Base-by-base conservation (phyloP, 2,113 vertebrate genomes). In the Climacteris rufus region DNA sequence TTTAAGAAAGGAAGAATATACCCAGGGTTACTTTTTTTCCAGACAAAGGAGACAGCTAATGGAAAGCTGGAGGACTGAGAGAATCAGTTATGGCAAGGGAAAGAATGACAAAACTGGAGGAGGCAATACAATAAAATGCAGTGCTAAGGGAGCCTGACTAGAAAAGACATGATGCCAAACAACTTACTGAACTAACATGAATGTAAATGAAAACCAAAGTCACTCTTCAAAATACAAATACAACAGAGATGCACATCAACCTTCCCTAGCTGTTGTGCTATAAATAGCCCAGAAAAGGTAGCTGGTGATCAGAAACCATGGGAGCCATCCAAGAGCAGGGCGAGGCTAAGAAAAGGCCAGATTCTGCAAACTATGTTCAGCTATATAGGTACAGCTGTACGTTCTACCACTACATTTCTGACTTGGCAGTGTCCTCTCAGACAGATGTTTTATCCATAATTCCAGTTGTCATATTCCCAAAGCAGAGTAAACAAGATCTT, bases 21-120 rank as follows among this genome's bases (percentile, higher is more conserved):
- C 21, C 70, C 53, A 72, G 49, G 25, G 80, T 89, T 95, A 90
- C 12, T 2, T 64, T 77, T 78, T 82, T 52, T 78, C 80, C 65
- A 89, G 92, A 95, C 85, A 96, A 86, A 93, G 35, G 49, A 92
- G 91, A 92, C 81, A 92, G 80, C 56, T 90, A 95, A 89, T 81
- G 72, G 90, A 97, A 95, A 95, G 57, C 93, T 79, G 86, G 49
- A 96, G 60, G 53, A 96, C 53, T 76, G 44, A 80, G 40, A 59
- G 69, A 82, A 82, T 56, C 69, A 25, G 72, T 52, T 69, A 83
- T 35, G 80, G 49, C 45, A 71, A n/a, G 37, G 24, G 13, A 86
- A 87, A 86, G 68, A 61, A 85, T 94, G 88, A 93, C 56, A 94
- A 81, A 94, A 78, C 39, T 37, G 52, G 56, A 92, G 64, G 35